Evolutionary conservation across 2,797 vertebrate species (phyloP), one percentile per base, ranked within the genome.

Genomic region (Eulemur mongoz): DNA sequence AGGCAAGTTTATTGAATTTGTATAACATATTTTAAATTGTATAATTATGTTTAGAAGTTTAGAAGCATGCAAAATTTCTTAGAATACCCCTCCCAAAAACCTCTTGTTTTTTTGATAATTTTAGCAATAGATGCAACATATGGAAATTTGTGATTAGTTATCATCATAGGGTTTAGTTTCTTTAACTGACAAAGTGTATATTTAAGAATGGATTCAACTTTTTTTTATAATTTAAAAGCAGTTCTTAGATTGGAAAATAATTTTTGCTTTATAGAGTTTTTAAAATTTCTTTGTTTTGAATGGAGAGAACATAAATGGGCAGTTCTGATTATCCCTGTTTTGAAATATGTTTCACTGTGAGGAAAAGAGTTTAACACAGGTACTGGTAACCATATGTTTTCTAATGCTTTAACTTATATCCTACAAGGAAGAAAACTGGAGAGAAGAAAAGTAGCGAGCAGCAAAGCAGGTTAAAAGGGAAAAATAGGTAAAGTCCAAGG

Each of bases 281-380:
- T 14, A 25, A 38, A 40, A 1, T 5, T 5, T 27, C 82, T 65
- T 10, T 38, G 87, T 93, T 73, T 75, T 70, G 23, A 78, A 65
- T 78, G 17, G 25, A 59, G 30, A 76, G 65, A 89, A 61, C 13
- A 86, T 84, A 93, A 80, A 73, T 89, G 18, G 48, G 70, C 13
- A 79, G 11, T 93, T 94, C 32, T 87, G 8, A 10, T 78, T 72
- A 72, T 22, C 15, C 12, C 15, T 70, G 7, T 93, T 94, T 91
- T 89, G 35, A 93, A 94, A 93, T 94, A 11, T 83, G 27, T 72
- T 87, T 96, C 38, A 90, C 18, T 43, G 2, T 93, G 30, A 89
- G 81, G 63, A 70, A 40, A 85, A 84, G 14, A 54, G 25, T 35
- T 83, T 80, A 75, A 54, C 4, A 88, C 23, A 87, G 88, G 83